phyloP scores from a whole-genome alignment of 1,140 invertebrate genomes.

The Choristoneura fumiferana region DNA sequence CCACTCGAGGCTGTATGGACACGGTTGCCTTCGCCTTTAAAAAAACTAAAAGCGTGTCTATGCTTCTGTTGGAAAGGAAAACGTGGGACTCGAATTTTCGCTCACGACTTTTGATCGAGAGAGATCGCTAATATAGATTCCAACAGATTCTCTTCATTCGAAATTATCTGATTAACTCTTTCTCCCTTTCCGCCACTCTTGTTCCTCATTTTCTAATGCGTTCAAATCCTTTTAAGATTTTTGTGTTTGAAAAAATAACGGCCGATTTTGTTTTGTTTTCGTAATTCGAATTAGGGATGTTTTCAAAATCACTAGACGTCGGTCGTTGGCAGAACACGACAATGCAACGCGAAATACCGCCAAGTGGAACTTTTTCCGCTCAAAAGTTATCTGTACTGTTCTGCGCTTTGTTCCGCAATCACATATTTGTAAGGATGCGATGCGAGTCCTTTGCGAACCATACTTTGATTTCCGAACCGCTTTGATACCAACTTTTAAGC shows the following conservation, averaged over 20 bases:
- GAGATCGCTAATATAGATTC: background rate
- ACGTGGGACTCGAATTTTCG: too few species aligned
- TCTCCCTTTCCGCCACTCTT: slow-evolving; percentile 7
- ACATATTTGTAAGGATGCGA: slow-evolving; percentile 74
- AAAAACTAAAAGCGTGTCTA: too few species aligned
- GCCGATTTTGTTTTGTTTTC: background rate
- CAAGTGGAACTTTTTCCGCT: slow-evolving; percentile 59
- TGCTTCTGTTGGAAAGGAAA: too few species aligned
- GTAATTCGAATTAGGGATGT: slow-evolving; percentile 39
- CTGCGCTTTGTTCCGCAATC: slow-evolving; percentile 64
- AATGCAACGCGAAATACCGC: slow-evolving; percentile 31
- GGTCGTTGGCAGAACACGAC: slow-evolving; percentile 23
- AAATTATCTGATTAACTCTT: slow-evolving; percentile 16
- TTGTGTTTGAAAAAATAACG: slow-evolving; percentile 5
- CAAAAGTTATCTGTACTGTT: slow-evolving; percentile 46
- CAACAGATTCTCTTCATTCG: slow-evolving; percentile 5
- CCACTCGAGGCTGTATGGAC: too few species aligned
- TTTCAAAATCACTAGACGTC: slow-evolving; percentile 41
- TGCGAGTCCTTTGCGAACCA: slow-evolving; percentile 55
- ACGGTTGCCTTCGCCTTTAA: too few species aligned
- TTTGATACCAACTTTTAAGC: slow-evolving; percentile 76
- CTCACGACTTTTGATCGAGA: too few species aligned
- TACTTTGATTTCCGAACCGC: slow-evolving; percentile 65
- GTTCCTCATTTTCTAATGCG: slow-evolving; percentile 8
- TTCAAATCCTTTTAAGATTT: slow-evolving; percentile 6